Conservation (phyloP, 2,797 vertebrate genomes). For the Sebastes hubbsi region DNA sequence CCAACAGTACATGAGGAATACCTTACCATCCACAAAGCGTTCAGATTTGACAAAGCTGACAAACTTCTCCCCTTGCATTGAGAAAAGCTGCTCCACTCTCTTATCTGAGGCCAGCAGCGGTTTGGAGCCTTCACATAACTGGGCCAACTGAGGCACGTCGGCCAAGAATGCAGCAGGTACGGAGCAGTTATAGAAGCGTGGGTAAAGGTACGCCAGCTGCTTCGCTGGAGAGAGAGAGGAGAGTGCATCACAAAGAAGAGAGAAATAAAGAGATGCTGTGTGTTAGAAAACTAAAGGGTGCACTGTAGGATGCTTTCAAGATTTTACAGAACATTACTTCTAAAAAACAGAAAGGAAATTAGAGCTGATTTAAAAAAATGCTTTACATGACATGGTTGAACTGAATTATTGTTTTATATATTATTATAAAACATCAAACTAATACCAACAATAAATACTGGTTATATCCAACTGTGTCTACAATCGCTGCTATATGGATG, state of each 20-base stretch:
- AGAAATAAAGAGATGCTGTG: not conserved
- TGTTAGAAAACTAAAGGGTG: not conserved
- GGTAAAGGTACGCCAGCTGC: constrained; percentile 87
- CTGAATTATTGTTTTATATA: not conserved
- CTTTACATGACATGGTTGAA: not conserved
- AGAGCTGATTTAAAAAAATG: not conserved
- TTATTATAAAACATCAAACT: not conserved
- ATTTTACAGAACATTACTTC: not conserved
- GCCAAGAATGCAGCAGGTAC: constrained; percentile 81
- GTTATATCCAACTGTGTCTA: not conserved
- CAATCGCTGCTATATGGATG: not conserved
- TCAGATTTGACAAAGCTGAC: constrained; percentile 90
- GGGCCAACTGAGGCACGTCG: constrained; percentile 81
- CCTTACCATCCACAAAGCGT: constrained; percentile 87
- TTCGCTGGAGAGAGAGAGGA: constrained; percentile 75
- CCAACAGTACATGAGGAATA: not conserved
- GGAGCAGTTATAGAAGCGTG: constrained; percentile 91
- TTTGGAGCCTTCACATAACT: constrained; percentile 80
- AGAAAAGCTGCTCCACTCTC: constrained; percentile 78
- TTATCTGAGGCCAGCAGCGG: constrained; percentile 62
- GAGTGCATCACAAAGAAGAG: not conserved
- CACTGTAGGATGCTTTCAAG: not conserved
- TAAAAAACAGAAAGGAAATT: not conserved
- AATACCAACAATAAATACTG: not conserved
- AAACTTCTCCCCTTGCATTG: constrained; percentile 83